These are phyloP conservation scores for Periophthalmus magnuspinnatus DNA, from an alignment of 2,797 vertebrate genomes.

Conservation along the genomic window DNA sequence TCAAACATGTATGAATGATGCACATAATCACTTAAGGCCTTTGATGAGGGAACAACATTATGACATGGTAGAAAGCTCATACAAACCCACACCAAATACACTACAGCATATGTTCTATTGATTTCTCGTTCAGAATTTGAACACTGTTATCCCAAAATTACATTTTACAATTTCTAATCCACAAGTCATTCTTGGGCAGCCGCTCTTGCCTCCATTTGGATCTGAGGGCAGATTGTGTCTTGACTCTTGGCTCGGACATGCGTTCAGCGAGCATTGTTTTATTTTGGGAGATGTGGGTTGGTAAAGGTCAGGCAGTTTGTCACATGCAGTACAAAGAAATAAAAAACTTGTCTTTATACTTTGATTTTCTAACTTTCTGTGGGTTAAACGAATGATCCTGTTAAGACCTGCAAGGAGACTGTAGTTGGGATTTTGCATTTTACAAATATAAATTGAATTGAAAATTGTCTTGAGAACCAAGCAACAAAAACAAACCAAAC, in stretches of 20 bases:
- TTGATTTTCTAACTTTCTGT: no score
- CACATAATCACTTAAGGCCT: no score
- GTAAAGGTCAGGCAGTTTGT: constrained; percentile 21
- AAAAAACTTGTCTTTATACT: background rate
- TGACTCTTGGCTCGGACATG: constrained; percentile 13
- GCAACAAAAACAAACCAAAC: no score
- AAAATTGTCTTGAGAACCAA: no score
- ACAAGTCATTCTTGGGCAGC: background rate
- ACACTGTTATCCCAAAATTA: background rate
- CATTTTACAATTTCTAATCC: background rate
- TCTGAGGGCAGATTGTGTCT: constrained; percentile 20
- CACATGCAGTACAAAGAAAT: constrained; percentile 1
- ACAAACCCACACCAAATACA: no score
- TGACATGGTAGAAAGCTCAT: no score
- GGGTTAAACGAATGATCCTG: no score
- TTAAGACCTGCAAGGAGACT: no score
- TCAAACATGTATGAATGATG: no score
- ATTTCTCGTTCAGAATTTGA: background rate
- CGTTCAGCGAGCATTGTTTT: constrained; percentile 22
- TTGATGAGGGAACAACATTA: no score
- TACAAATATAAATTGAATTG: no score
- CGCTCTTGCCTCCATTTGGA: background rate
- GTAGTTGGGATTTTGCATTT: no score
- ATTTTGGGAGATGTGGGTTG: constrained; percentile 12
- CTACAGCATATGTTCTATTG: background rate